Conservation (phyloP, 92 coral and sea anemone species). For the Heteractis magnifica region DNA sequence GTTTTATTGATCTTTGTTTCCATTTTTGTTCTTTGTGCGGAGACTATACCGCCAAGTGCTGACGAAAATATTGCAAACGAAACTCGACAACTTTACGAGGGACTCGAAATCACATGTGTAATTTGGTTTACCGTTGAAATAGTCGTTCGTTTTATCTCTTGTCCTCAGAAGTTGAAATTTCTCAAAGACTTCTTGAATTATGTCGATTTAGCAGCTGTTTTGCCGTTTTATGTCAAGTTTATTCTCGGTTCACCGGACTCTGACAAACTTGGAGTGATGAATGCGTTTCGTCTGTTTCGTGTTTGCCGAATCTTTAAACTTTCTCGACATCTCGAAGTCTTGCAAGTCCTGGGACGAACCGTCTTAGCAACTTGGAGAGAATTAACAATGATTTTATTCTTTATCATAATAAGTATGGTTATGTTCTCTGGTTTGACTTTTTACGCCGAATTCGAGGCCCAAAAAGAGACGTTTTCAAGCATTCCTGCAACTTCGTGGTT, state of each 20-base stretch:
- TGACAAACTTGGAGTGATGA: conserved; percentile 4
- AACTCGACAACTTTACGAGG: conserved; percentile 18
- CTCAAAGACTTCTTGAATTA: conserved; percentile 55
- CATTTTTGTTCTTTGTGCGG: conserved; percentile 74
- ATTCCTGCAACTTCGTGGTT: conserved; percentile 95
- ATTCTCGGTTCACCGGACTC: conserved; percentile 32
- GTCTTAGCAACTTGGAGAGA: conserved; percentile 82
- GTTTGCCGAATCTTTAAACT: conserved; percentile 77
- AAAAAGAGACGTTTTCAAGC: conserved; percentile 61
- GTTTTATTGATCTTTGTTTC: conserved; percentile 69
- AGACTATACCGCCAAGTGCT: conserved; percentile 43
- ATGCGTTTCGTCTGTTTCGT: conserved; percentile 61
- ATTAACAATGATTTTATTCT: conserved; percentile 75
- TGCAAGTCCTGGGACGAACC: conserved; percentile 76
- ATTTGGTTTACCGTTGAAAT: conserved; percentile 83
- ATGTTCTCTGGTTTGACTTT: conserved; percentile 74
- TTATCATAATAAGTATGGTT: conserved; percentile 67
- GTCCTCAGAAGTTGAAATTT: conserved; percentile 69
- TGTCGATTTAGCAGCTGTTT: conserved; percentile 74
- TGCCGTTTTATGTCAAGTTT: conserved; percentile 62
- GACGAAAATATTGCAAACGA: not conserved
- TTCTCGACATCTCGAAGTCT: conserved; percentile 80
- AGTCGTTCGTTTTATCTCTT: conserved; percentile 57
- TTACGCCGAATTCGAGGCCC: conserved; percentile 72
- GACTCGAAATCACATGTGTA: conserved; percentile 66